Base-by-base conservation (phyloP, 1,140 invertebrate genomes). In the Macrostomum lignano region DNA sequence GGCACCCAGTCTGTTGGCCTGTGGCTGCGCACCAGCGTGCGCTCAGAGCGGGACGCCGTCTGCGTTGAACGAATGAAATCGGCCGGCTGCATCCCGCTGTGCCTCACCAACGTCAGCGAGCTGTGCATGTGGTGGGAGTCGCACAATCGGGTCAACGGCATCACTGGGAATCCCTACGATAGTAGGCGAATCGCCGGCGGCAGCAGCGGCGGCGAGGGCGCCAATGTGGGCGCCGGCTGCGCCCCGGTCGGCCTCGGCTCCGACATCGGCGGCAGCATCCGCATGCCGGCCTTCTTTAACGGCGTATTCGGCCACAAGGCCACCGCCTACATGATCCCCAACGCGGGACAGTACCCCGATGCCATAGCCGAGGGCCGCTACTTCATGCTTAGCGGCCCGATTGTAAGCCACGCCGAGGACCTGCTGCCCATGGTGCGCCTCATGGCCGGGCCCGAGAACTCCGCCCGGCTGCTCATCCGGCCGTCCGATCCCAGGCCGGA, bases 221-320 rank as follows among this genome's bases (percentile, higher is more conserved):
- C 46, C 37, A 43, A 47, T 10, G 38, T 75, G 11, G 63, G 73
- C 7, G 67, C 74, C 3, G 70, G 67, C 40, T 77, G 73, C 20
- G 67, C 70, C 17, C 69, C 78, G 7, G 67, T 93, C 42, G 76
- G 82, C 2, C 58, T 94, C 23, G 77, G 82, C 26, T 82, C 79
- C 0, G 84, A 94, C 50, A 84, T 94, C 35, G 84, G 79, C 3
- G 86, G 86, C 1, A 86, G 78, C 7, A 84, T 91, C 44, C 67
- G 86, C 19, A 81, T 94, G 68, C 84, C 84, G 0, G 64, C 72
- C 7, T 81, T 74, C 44, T 93, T 91, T 48, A 84, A 79, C 59
- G 84, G 86, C 24, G 67, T 93, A 30, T 93, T 82, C 55, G 84
- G 82, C 6, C 81, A 93, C 51, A 91, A 88, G 53, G 75, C 81